Evolutionary conservation across 2,888 invertebrate genomes (phyloP).

Genomic region (Apeira syringaria): DNA sequence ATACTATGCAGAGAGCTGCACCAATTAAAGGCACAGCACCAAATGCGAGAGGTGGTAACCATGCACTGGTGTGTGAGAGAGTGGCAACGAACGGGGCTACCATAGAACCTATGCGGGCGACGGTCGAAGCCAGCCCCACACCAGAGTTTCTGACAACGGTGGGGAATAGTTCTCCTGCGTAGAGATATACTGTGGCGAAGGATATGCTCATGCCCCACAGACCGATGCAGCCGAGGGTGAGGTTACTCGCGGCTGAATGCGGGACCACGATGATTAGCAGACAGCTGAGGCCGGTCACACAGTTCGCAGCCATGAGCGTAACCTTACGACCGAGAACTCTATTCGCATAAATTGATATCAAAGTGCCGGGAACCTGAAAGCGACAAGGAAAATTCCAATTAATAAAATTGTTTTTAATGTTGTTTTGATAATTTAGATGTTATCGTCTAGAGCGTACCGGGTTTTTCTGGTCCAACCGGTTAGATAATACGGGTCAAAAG

Average conservation of each 20-base stretch:
- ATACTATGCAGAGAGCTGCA: conserved; percentile 85
- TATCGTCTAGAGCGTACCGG: background rate
- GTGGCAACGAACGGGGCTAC: conserved; percentile 92
- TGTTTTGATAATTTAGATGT: background rate
- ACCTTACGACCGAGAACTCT: conserved; percentile 86
- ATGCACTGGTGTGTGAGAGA: conserved; percentile 78
- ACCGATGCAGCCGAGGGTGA: conserved; percentile 88
- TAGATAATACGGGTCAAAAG: conserved; percentile 19
- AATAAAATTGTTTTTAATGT: background rate
- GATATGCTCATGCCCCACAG: conserved; percentile 92
- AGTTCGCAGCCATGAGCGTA: conserved; percentile 86
- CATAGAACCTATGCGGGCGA: conserved; percentile 94
- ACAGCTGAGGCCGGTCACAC: conserved; percentile 86
- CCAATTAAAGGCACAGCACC: conserved; percentile 88
- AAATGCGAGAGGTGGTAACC: conserved; percentile 89
- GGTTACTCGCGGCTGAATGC: conserved; percentile 69
- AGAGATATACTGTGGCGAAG: conserved; percentile 94
- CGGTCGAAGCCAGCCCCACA: conserved; percentile 93
- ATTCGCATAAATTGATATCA: conserved; percentile 86
- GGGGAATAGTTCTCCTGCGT: conserved; percentile 94
- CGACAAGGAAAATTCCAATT: conserved; percentile 23
- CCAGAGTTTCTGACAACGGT: conserved; percentile 95
- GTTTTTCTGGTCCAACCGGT: conserved; percentile 5
- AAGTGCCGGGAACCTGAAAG: conserved; percentile 83
- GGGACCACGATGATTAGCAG: conserved; percentile 85